Conservation (phyloP, 1,140 invertebrate genomes). For the Cydia splendana region DNA sequence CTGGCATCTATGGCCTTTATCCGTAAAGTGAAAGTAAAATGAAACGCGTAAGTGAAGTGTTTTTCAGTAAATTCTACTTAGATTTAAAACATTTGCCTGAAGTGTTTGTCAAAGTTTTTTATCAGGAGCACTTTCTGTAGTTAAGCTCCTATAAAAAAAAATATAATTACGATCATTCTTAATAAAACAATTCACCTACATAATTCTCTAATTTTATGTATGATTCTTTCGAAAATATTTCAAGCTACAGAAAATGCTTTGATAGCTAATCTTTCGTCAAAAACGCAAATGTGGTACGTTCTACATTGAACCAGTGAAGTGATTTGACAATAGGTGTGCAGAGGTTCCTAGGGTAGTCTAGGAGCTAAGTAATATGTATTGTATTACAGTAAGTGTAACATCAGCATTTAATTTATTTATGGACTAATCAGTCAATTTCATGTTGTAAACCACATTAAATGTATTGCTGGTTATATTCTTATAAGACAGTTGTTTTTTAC, state of each 20-base stretch:
- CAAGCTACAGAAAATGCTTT: background rate
- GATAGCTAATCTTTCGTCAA: background rate
- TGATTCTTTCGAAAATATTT: no score
- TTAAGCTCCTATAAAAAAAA: no score
- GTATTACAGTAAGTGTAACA: background rate
- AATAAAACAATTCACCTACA: no score
- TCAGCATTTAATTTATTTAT: background rate
- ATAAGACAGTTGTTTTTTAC: background rate
- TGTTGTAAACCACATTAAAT: background rate
- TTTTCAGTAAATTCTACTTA: no score
- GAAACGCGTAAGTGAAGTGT: no score
- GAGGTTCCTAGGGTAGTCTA: background rate
- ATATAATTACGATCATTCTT: no score
- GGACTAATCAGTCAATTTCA: background rate
- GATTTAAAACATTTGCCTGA: no score
- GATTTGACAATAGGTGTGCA: background rate
- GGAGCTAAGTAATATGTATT: background rate
- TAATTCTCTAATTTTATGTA: no score
- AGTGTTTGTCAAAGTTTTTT: no score
- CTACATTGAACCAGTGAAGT: background rate
- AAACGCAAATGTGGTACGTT: background rate
- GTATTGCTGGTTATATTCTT: background rate
- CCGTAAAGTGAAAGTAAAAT: no score
- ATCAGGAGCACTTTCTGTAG: no score
- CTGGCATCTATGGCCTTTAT: no score